Percentiles rank a stretch among this genome's conserved stretches.
Conservation (phyloP, 2,113 vertebrate species). For the Mesocricetus auratus region DNA sequence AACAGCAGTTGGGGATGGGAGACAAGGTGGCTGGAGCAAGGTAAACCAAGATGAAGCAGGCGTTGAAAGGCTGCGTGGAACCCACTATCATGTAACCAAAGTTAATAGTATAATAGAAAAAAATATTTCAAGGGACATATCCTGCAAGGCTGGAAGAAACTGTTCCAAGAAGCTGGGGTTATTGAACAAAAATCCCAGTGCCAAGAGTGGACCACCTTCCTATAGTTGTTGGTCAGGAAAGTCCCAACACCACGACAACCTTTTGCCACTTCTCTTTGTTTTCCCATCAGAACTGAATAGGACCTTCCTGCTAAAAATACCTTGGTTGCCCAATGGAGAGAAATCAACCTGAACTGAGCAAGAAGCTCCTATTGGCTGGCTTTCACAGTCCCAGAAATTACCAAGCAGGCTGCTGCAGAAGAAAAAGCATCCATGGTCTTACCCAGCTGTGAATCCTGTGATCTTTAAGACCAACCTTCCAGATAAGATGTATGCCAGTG, state of each 20-base stretch:
- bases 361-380: not conserved
- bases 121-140: not conserved
- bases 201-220: not conserved
- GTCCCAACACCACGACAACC: not conserved
- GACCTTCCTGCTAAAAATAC: not conserved
- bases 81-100: not conserved
- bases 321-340: not conserved
- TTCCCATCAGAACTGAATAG: not conserved
- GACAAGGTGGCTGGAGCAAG: no score
- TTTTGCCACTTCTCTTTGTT: not conserved
- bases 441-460: not conserved
- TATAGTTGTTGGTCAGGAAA: not conserved
- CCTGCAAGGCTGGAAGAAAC: not conserved
- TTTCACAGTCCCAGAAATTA: not conserved
- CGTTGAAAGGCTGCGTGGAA: not conserved
- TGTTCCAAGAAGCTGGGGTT: no score
- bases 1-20: not conserved
- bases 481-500: not conserved
- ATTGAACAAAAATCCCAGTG: not conserved
- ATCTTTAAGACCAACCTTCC: not conserved
- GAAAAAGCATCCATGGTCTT: not conserved
- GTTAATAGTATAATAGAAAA: not conserved
- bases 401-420: not conserved
- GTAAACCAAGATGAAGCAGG: not conserved
- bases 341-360: no score